Conservation (phyloP, 2,113 vertebrate species). For the Planiliza haematocheilus region DNA sequence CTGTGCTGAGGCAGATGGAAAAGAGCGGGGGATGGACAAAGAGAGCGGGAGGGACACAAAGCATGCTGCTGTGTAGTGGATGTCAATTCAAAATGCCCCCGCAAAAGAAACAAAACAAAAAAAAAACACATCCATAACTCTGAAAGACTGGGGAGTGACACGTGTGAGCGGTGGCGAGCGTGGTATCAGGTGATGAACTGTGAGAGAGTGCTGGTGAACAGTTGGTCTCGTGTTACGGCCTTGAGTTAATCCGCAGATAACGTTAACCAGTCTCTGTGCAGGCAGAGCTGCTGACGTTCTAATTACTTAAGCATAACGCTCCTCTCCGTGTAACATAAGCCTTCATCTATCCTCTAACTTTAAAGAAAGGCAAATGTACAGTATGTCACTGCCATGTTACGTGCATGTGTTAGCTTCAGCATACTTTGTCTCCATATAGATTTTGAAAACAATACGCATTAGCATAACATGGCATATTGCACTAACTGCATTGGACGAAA, state of each 20-base stretch:
- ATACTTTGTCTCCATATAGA: too few relatives aligned
- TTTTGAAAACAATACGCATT: too few relatives aligned
- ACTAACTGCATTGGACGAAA: not conserved
- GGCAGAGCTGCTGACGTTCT: constrained; percentile 37
- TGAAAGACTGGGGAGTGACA: not conserved
- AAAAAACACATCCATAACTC: not conserved
- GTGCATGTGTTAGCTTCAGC: not conserved
- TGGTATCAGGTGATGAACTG: constrained; percentile 17
- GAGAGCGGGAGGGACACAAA: constrained; percentile 6
- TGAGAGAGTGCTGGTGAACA: constrained; percentile 22
- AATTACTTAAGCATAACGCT: constrained; percentile 38
- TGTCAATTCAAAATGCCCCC: constrained; percentile 17
- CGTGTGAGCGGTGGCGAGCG: not conserved
- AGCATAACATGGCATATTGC: too few relatives aligned
- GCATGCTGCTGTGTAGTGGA: not conserved
- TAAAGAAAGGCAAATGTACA: not conserved
- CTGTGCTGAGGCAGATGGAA: constrained; percentile 60
- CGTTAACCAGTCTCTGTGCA: constrained; percentile 37
- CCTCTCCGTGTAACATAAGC: constrained; percentile 38
- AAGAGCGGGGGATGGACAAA: constrained; percentile 48
- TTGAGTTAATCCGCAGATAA: constrained; percentile 44
- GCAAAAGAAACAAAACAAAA: constrained; percentile 11
- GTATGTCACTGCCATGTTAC: constrained; percentile 9
- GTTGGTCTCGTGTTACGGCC: constrained; percentile 47
- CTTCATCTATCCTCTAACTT: not conserved